phyloP scores from a whole-genome alignment of 2,888 invertebrate genomes.

The Patella depressa region DNA sequence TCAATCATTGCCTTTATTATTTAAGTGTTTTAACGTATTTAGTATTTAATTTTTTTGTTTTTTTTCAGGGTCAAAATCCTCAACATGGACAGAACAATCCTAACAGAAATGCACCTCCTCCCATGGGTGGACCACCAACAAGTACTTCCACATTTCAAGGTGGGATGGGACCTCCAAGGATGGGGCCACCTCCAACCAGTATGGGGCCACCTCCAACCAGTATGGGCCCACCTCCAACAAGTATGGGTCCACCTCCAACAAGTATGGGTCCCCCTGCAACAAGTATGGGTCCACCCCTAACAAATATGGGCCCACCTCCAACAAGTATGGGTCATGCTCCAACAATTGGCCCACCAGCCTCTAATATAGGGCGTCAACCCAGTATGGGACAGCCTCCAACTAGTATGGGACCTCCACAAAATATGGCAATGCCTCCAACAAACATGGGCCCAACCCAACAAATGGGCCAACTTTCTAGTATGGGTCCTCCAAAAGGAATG shows the following conservation, averaged over 20 bases:
- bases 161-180: slow-evolving; percentile 3
- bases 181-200: slow-evolving; percentile 19
- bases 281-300: slow-evolving; percentile 13
- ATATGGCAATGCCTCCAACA: slow-evolving; percentile 28
- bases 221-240: slow-evolving; percentile 28
- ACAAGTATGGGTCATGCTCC: slow-evolving; percentile 25
- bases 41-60: too few relatives aligned
- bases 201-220: slow-evolving; percentile 19
- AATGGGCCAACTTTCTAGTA: slow-evolving; percentile 23
- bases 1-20: too few relatives aligned
- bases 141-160: not conserved
- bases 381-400: slow-evolving; percentile 19
- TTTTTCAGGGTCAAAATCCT: too few relatives aligned
- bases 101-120: slow-evolving; percentile 17
- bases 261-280: slow-evolving; percentile 11
- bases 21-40: too few relatives aligned
- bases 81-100: not conserved
- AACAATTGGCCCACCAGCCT: slow-evolving; percentile 14
- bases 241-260: slow-evolving; percentile 26
- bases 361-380: slow-evolving; percentile 4
- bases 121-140: slow-evolving; percentile 11
- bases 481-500: slow-evolving; percentile 16
- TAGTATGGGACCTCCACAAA: slow-evolving; percentile 24
- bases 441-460: slow-evolving; percentile 15
- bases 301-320: slow-evolving; percentile 16